Base-by-base conservation (phyloP, 2,797 vertebrate genomes). In the Sarcoramphus papa region DNA sequence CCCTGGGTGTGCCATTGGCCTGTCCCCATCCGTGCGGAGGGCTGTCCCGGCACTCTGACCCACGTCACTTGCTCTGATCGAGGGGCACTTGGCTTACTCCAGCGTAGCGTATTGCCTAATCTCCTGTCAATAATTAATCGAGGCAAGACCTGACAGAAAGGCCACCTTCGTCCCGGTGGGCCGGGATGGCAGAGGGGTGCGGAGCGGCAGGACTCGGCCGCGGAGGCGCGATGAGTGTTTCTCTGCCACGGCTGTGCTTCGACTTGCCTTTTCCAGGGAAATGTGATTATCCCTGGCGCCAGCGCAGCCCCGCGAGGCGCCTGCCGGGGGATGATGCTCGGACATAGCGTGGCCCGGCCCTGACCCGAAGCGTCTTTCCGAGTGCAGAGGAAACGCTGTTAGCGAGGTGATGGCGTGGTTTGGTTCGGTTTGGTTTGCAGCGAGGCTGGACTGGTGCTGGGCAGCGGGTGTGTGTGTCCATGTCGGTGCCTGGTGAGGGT, bases 1-100 rank as follows among this genome's bases (percentile, higher is more conserved):
- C 51, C 59, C 43, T 1, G 2, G 27, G 23, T 3, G 4, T 17
- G 50, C 41, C 4, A 0, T 7, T 24, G 50, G 37, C 37, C 30
- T 59, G 69, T 74, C 73, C 74, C 57, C 9, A 2, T n/a, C 31
- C 64, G 30, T 2, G 2, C 22, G 1, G 50, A 11, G 53, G 35
- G 47, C 77, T 17, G 47, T 48, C 35, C 79, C 23, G 2, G 37
- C 41, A 2, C 60, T 21, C 54, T 25, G 73, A 40, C 25, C 56
- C 54, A 14, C 3, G 3, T 40, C 12, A 1, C 72, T 48, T 21
- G 59, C 68, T 57, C 24, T 8, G 92, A 45, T 41, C 73, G 62
- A 92, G 90, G 92, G 81, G 68, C 84, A 68, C 45, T 92, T 94
- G 94, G 85, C 91, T 93, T 86, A 14, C 88, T 51, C 80, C 27